Percentiles rank a stretch among this genome's conserved stretches.
Conservation (phyloP, 1,140 invertebrate genomes). For the Pogonomyrmex californicus region DNA sequence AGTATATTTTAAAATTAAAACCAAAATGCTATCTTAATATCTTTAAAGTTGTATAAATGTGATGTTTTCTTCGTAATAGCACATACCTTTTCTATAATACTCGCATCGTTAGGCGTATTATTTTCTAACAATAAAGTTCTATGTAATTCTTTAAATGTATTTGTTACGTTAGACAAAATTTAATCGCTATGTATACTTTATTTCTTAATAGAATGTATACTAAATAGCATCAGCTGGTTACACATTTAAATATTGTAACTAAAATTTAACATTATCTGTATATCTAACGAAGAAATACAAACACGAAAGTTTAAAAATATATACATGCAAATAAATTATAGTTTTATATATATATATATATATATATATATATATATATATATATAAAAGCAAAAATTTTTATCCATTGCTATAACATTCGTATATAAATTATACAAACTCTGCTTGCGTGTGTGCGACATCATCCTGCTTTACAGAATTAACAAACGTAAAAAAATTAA, state of each 20-base stretch:
- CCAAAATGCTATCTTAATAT: not conserved
- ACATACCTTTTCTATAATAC: not conserved
- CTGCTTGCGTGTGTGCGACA: not conserved
- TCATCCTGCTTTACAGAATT: not conserved
- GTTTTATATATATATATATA: not conserved
- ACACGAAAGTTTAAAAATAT: constrained; percentile 2
- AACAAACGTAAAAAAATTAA: not conserved
- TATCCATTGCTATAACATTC: not conserved
- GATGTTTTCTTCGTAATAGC: not conserved
- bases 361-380: not conserved
- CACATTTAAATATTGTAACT: not conserved
- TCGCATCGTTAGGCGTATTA: constrained; percentile 18
- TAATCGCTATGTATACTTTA: constrained; percentile 38
- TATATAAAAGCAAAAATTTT: not conserved
- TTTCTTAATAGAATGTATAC: constrained; percentile 39
- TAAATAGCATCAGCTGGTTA: constrained; percentile 13
- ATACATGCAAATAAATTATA: constrained; percentile 28
- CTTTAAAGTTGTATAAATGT: constrained; percentile 3
- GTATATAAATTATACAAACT: constrained; percentile 21
- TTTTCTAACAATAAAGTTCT: constrained; percentile 20
- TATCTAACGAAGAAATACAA: constrained; percentile 12
- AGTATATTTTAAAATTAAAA: constrained; percentile 6
- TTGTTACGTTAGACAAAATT: constrained; percentile 22
- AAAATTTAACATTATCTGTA: constrained; percentile 6
- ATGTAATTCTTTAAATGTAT: constrained; percentile 1